Conservation (phyloP, 2,888 invertebrate species). For the Drosophila nigricruria region DNA sequence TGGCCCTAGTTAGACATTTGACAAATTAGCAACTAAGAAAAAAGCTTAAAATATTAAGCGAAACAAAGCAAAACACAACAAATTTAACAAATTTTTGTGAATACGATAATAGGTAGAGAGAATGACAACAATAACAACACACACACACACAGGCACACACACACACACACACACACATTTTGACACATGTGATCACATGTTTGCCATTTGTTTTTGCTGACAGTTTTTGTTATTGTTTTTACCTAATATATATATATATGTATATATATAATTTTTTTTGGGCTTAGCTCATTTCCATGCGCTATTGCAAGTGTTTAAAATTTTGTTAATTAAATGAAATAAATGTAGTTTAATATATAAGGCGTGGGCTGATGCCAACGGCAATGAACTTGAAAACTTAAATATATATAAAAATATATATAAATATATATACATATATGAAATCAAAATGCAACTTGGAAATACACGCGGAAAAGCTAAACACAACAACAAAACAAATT, state of each 20-base stretch:
- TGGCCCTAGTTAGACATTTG: slow-evolving; percentile 46
- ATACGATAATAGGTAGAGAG: slow-evolving; percentile 57
- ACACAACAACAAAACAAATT: slow-evolving; percentile 19
- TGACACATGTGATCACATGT: slow-evolving; percentile 58
- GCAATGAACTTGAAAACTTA: slow-evolving; percentile 74
- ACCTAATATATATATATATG: not conserved
- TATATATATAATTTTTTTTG: slow-evolving; percentile 7
- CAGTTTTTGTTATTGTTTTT: slow-evolving; percentile 36
- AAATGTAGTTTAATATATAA: slow-evolving; percentile 35
- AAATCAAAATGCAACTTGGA: slow-evolving; percentile 22
- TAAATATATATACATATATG: slow-evolving; percentile 13
- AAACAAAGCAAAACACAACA: slow-evolving; percentile 26
- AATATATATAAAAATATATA: not conserved
- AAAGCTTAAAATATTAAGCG: slow-evolving; percentile 51
- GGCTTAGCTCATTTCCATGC: slow-evolving; percentile 57
- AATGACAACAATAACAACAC: slow-evolving; percentile 31
- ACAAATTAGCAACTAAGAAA: slow-evolving; percentile 68
- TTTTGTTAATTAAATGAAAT: slow-evolving; percentile 50
- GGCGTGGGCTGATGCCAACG: slow-evolving; percentile 38
- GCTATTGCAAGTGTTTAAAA: slow-evolving; percentile 34
- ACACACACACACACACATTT: slow-evolving; percentile 13
- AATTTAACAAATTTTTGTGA: slow-evolving; percentile 58
- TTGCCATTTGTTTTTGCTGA: slow-evolving; percentile 64
- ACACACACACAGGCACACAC: slow-evolving; percentile 17
- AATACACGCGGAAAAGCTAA: slow-evolving; percentile 42